These are phyloP conservation scores for Malthinus seriepunctatus DNA, from an alignment of 2,888 invertebrate genomes.

Conservation along the genomic window DNA sequence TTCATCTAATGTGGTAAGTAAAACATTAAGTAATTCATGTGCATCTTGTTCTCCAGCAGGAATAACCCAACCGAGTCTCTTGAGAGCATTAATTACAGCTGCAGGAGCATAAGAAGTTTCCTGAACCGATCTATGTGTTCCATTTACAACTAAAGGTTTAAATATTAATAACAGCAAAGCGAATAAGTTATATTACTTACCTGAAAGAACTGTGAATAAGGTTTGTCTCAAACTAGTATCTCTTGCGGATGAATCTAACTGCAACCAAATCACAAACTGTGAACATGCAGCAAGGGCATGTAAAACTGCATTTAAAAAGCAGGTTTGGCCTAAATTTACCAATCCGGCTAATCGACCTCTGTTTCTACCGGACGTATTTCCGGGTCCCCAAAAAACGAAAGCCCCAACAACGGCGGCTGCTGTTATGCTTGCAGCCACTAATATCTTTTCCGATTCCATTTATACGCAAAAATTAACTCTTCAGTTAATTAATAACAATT, in stretches of 20 bases:
- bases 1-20: constrained; percentile 88
- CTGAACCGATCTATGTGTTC: constrained; percentile 69
- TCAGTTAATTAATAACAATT: background rate
- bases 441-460: constrained; percentile 76
- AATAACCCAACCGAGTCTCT: constrained; percentile 82
- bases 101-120: constrained; percentile 65
- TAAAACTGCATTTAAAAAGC: constrained; percentile 88
- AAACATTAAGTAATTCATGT: constrained; percentile 88
- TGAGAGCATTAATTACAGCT: constrained; percentile 73
- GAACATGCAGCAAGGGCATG: constrained; percentile 90
- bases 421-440: constrained; percentile 79
- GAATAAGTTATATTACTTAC: constrained; percentile 50
- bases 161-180: background rate
- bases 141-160: constrained; percentile 65
- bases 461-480: background rate
- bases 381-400: constrained; percentile 82
- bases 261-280: constrained; percentile 81
- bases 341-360: constrained; percentile 81
- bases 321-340: constrained; percentile 89
- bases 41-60: constrained; percentile 92
- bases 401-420: constrained; percentile 82
- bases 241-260: constrained; percentile 64
- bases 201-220: constrained; percentile 74
- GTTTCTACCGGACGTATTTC: constrained; percentile 59
- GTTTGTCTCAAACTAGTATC: constrained; percentile 76